Evolutionary conservation across 2,888 invertebrate genomes (phyloP), one percentile per base, ranked within the genome.

Genomic region (Nasonia oneida): DNA sequence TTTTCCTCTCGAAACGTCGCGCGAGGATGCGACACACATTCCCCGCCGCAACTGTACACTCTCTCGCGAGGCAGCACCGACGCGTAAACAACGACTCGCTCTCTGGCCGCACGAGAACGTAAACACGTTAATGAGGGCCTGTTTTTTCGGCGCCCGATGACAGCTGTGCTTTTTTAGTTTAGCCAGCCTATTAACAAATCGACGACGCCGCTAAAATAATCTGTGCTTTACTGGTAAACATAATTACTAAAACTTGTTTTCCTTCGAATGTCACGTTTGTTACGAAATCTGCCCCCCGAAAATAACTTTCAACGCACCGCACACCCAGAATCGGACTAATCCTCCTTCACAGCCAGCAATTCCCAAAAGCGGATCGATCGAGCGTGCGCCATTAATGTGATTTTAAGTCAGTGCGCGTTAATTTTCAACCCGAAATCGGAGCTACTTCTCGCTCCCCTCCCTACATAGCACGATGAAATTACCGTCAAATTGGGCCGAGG

Each of bases 1-100:
- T 89, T 90, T 89, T 83, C 87, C 87, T 81, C 85, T 87, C 86
- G 89, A 78, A 57, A 87, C 89, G 88, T 87, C 23, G 23, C 88
- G 90, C 90, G 90, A 90, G 90, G 90, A 90, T 90, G 70, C 74
- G 85, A 77, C 82, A 82, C 78, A 82, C 73, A 85, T 85, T 81
- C 77, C 77, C n/a, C 23, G 23, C 23, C 23, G 29, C 29, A 29
- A 29, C 29, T 29, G 29, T 12, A 5, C 53, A 23, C 4, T 2
- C 57, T 42, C 15, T 37, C 47, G 33, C n/a, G 39, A n/a, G 42
- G 42, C 8, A 8, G 53, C 76, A 37, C 10, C 23, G 39, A 47
- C 33, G 71, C 77, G 76, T 77, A 83, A 81, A 82, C 76, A 75
- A 76, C 64, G 47, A 15, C 57, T 57, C 47, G 0, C 14, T 15